Percentiles rank a stretch among this genome's conserved stretches.
phyloP scores from a whole-genome alignment of 1,140 invertebrate genomes.

The Listronotus bonariensis region DNA sequence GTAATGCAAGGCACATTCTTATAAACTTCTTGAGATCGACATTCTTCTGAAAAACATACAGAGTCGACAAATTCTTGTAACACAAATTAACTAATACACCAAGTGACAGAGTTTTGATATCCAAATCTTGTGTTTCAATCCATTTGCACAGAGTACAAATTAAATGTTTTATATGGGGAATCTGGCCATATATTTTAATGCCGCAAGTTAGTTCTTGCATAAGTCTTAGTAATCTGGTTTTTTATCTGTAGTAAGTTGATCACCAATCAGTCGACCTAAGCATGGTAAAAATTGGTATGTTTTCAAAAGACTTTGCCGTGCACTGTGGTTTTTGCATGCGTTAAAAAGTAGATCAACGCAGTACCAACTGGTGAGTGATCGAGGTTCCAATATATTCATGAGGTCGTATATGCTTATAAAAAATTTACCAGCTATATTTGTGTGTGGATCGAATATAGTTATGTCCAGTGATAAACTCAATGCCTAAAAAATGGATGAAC shows the following conservation, averaged over 20 bases:
- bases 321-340: slow-evolving; percentile 63
- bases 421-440: slow-evolving; percentile 58
- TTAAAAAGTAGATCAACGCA: slow-evolving; percentile 65
- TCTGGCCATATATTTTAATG: slow-evolving; percentile 72
- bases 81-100: slow-evolving; percentile 74
- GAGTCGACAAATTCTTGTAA: slow-evolving; percentile 69
- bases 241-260: slow-evolving; percentile 60
- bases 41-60: slow-evolving; percentile 67
- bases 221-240: slow-evolving; percentile 59
- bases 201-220: slow-evolving; percentile 72
- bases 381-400: slow-evolving; percentile 49
- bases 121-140: slow-evolving; percentile 62
- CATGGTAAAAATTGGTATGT: slow-evolving; percentile 72
- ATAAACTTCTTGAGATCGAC: slow-evolving; percentile 67
- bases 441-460: slow-evolving; percentile 62
- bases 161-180: slow-evolving; percentile 66
- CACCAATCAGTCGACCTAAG: slow-evolving; percentile 62
- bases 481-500: slow-evolving; percentile 50
- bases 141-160: slow-evolving; percentile 66
- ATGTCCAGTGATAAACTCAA: slow-evolving; percentile 58
- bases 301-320: slow-evolving; percentile 65
- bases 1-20: slow-evolving; percentile 62
- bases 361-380: slow-evolving; percentile 59
- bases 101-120: slow-evolving; percentile 63
- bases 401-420: slow-evolving; percentile 61